Evolutionary conservation across 1,140 invertebrate species (phyloP).

Genomic region (Papilio polyxenes): DNA sequence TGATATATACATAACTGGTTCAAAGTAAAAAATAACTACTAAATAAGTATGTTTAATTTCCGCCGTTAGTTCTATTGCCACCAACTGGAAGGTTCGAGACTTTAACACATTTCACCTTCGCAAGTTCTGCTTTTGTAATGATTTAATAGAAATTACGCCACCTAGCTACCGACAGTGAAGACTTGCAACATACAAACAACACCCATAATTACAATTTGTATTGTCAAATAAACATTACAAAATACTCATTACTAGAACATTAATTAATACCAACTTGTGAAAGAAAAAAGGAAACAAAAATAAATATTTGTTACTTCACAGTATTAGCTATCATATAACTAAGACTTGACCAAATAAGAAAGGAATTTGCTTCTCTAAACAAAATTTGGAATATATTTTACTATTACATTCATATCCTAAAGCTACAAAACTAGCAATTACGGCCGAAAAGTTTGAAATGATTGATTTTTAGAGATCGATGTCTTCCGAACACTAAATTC

Average conservation of each 20-base stretch:
- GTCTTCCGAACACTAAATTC: too few relatives aligned
- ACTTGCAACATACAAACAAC: not conserved
- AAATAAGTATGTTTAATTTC: too few relatives aligned
- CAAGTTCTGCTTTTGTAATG: not conserved
- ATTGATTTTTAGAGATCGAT: too few relatives aligned
- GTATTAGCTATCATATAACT: not conserved
- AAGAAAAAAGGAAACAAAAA: not conserved
- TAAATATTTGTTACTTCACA: not conserved
- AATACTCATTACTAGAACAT: slow-evolving; percentile 17
- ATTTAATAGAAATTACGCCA: not conserved
- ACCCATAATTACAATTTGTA: not conserved
- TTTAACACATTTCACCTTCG: not conserved
- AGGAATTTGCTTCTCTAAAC: not conserved
- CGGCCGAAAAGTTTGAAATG: too few relatives aligned
- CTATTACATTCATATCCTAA: too few relatives aligned
- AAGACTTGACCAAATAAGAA: not conserved
- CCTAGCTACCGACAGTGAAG: not conserved
- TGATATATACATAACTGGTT: not conserved
- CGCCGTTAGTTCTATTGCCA: too few relatives aligned
- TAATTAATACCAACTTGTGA: not conserved
- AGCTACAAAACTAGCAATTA: too few relatives aligned
- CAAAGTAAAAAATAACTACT: too few relatives aligned
- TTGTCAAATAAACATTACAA: not conserved
- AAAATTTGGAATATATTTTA: too few relatives aligned
- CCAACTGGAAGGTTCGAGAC: not conserved